These are phyloP conservation scores for Telmatochromis sp. DNA, from an alignment of 2,113 vertebrate genomes.

Conservation along the genomic window DNA sequence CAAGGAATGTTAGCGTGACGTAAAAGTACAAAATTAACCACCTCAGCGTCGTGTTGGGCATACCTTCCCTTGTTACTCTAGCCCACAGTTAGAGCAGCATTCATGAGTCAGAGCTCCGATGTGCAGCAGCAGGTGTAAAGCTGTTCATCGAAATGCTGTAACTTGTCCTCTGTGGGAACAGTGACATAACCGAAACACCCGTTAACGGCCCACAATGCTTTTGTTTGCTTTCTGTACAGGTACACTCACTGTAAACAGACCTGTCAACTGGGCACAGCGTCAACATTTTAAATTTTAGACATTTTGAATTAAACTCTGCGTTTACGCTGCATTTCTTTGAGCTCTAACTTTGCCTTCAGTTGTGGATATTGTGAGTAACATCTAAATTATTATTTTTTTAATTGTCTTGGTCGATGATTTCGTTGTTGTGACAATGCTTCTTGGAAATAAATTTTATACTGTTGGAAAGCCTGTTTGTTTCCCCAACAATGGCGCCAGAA, in stretches of 20 bases:
- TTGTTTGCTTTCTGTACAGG: not conserved
- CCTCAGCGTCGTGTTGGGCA: not conserved
- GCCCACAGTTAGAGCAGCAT: not conserved
- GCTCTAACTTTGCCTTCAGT: not conserved
- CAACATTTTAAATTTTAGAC: not conserved
- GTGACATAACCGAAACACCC: not conserved
- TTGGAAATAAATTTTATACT: not conserved
- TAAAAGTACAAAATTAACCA: not conserved
- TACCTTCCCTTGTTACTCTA: not conserved
- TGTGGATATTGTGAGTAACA: not conserved
- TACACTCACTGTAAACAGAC: not conserved
- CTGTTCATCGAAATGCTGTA: not conserved
- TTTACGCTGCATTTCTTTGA: not conserved
- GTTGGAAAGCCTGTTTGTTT: not conserved
- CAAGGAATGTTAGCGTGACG: not conserved
- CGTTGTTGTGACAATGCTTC: not conserved
- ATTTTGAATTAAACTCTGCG: not conserved
- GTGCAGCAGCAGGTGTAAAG: constrained; percentile 21
- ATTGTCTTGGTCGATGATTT: not conserved
- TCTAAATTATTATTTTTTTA: not conserved
- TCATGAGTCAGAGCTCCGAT: not conserved
- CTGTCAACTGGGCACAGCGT: not conserved
- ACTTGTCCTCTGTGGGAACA: not conserved
- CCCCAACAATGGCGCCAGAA: not conserved
- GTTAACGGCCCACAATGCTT: no score